Percentiles rank a stretch among this genome's conserved stretches.
Conservation (phyloP, 2,888 invertebrate species). For the Polydesmus complanatus region DNA sequence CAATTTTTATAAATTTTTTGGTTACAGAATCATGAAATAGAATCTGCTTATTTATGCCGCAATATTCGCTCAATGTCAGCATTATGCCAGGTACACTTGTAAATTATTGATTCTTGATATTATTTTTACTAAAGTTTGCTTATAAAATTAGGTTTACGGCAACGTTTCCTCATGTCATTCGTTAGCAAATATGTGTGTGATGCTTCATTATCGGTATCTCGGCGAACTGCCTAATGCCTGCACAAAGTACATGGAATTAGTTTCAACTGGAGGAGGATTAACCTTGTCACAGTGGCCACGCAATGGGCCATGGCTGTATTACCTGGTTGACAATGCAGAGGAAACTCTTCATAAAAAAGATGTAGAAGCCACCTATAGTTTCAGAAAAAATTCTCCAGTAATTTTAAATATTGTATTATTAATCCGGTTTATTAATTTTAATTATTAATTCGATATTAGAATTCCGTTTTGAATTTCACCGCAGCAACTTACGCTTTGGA, state of each 20-base stretch:
- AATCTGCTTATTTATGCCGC: conserved; percentile 10
- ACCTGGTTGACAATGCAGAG: conserved; percentile 3
- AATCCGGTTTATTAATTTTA: not conserved
- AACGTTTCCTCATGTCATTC: conserved; percentile 10
- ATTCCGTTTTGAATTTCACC: conserved; percentile 8
- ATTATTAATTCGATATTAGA: not conserved
- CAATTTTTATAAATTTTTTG: not conserved
- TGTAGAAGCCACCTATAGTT: conserved; percentile 8
- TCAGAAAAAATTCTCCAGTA: not conserved
- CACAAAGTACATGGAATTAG: conserved; percentile 2
- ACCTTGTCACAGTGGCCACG: not conserved
- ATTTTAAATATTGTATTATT: not conserved
- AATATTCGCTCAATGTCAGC: conserved; percentile 6
- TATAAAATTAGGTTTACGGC: not conserved
- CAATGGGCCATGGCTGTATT: conserved; percentile 9
- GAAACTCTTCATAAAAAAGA: conserved; percentile 11
- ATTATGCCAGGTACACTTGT: conserved; percentile 6
- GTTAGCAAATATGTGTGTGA: conserved; percentile 6
- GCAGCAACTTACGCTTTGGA: conserved; percentile 10
- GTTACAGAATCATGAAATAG: conserved; percentile 1
- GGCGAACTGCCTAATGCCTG: conserved; percentile 8
- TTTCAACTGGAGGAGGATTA: not conserved
- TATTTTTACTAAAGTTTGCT: not conserved
- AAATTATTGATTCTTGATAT: too few species aligned
- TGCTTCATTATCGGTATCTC: conserved; percentile 7